A percentile compares a stretch with the other conserved stretches of the same genome.
Evolutionary conservation across 2,113 vertebrate species (phyloP).

Genomic region (Hippocampus guttulatus): DNA sequence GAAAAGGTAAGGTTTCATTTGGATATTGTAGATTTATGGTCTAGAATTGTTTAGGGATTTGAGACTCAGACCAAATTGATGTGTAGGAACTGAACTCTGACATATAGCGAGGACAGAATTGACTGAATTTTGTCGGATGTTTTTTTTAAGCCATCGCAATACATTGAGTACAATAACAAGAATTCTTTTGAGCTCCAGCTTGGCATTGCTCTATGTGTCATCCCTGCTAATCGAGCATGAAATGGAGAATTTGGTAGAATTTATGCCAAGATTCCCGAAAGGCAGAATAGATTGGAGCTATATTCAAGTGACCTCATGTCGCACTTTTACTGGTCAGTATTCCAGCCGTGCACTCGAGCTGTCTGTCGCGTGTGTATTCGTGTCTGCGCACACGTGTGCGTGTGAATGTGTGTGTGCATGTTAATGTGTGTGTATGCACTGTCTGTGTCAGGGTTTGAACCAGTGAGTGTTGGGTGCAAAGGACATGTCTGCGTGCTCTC

Average conservation of each 20-base stretch:
- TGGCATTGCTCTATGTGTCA: neutral
- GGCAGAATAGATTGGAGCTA: neutral
- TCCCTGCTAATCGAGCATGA: neutral
- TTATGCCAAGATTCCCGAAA: neutral
- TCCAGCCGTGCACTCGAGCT: conserved; percentile 37
- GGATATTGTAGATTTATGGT: too few relatives aligned
- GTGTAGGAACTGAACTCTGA: too few relatives aligned
- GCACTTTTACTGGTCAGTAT: conserved; percentile 50
- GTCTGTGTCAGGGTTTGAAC: conserved; percentile 62
- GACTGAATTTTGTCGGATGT: neutral
- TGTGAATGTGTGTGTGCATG: neutral
- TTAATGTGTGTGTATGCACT: conserved; percentile 11
- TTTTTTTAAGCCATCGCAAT: neutral
- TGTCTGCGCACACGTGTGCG: too few relatives aligned
- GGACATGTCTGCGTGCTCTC: conserved; percentile 66
- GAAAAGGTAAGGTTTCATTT: neutral
- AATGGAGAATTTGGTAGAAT: neutral
- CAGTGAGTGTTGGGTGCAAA: conserved; percentile 68
- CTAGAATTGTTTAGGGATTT: too few relatives aligned
- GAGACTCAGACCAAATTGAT: too few relatives aligned
- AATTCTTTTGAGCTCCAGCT: neutral
- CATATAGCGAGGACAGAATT: too few relatives aligned
- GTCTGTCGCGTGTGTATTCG: conserved; percentile 14
- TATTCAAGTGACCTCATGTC: conserved; percentile 39
- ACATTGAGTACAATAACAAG: neutral